Percentiles rank a stretch among this genome's conserved stretches.
phyloP scores from a whole-genome alignment of 37 sponge, comb jelly and placozoan genomes.

The Bolinopsis microptera region DNA sequence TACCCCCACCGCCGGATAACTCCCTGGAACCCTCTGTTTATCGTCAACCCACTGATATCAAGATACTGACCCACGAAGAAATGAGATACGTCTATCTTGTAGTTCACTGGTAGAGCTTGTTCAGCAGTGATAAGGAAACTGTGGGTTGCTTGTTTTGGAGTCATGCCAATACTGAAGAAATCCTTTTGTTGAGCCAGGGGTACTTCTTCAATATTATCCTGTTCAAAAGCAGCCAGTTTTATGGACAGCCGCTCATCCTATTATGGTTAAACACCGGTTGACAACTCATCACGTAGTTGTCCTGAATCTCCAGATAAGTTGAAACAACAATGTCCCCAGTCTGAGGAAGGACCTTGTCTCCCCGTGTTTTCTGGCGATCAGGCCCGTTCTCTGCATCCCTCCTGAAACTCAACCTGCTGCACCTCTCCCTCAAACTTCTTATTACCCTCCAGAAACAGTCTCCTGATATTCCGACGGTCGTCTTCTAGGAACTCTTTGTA shows the following conservation, averaged over 20 bases:
- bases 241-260: background rate
- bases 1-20: conserved; percentile 34
- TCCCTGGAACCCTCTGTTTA: conserved; percentile 41
- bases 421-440: background rate
- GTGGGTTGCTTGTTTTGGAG: conserved; percentile 22
- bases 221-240: conserved; percentile 49
- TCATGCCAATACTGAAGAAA: background rate
- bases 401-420: background rate
- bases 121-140: conserved; percentile 18
- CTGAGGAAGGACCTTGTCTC: conserved; percentile 1
- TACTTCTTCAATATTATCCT: background rate
- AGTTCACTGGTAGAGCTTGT: conserved; percentile 35
- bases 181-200: conserved; percentile 45
- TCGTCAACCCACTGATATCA: background rate
- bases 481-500: background rate
- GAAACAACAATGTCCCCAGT: conserved; percentile 1
- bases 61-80: conserved; percentile 51
- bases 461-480: background rate
- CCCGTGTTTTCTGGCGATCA: conserved; percentile 35
- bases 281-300: conserved; percentile 37
- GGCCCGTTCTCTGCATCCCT: conserved; percentile 23
- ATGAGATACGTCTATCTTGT: conserved; percentile 37
- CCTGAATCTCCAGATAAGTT: conserved; percentile 3
- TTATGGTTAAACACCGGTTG: background rate
- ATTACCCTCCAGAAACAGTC: background rate